These are phyloP conservation scores for Crax fasciolata DNA, from an alignment of 2,797 vertebrate species.

Conservation along the genomic window DNA sequence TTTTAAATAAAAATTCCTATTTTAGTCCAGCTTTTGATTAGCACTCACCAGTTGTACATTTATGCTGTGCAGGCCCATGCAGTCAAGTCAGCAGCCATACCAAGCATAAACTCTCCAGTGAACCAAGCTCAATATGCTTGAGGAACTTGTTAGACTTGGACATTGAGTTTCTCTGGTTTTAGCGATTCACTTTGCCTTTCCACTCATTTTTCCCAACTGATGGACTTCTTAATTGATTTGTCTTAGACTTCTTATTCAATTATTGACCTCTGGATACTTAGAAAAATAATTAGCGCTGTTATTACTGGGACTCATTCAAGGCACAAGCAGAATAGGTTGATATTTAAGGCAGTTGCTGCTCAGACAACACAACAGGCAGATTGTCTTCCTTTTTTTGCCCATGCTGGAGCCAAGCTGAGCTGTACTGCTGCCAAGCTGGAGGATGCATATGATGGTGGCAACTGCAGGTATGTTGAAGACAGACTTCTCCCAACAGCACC, in stretches of 20 bases:
- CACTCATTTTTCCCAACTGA: background rate
- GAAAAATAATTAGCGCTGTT: background rate
- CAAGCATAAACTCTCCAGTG: background rate
- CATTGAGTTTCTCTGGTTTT: background rate
- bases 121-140: background rate
- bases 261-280: background rate
- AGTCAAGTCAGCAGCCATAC: background rate
- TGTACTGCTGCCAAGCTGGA: background rate
- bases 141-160: background rate
- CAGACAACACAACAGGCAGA: background rate
- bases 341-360: background rate
- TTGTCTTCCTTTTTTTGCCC: background rate
- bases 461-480: background rate
- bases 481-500: background rate
- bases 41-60: background rate
- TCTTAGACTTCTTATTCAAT: background rate
- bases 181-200: background rate
- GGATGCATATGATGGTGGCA: background rate
- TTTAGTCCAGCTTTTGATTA: background rate
- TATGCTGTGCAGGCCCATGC: background rate
- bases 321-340: background rate
- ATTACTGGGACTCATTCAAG: background rate
- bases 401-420: background rate
- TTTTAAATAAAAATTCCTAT: background rate
- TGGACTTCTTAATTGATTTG: background rate